Evolutionary conservation across 2,797 vertebrate species (phyloP).

Genomic region (Bovichtus diacanthus): DNA sequence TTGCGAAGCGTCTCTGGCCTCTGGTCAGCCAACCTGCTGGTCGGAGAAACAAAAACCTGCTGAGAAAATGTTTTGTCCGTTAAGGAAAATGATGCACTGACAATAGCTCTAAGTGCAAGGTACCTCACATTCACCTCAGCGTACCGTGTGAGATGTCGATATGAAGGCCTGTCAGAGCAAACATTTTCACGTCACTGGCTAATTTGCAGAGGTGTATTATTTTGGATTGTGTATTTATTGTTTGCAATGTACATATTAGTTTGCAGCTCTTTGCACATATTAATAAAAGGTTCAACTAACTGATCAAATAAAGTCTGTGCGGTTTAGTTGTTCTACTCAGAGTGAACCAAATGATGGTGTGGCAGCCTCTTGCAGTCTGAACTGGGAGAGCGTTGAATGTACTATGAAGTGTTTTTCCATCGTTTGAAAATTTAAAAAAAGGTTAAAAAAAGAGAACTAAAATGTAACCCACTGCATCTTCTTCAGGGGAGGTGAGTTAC

Average conservation of each 20-base stretch:
- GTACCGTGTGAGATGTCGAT: conserved; percentile 26
- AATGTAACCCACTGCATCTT: conserved; percentile 63
- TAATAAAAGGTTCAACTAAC: conserved; percentile 84
- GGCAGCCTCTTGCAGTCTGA: conserved; percentile 63
- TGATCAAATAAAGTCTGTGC: conserved; percentile 78
- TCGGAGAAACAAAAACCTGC: conserved; percentile 28
- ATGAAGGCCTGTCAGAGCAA: conserved; percentile 85
- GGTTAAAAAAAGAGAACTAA: conserved; percentile 51
- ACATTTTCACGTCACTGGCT: conserved; percentile 84
- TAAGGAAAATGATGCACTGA: conserved; percentile 55
- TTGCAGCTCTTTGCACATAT: conserved; percentile 93
- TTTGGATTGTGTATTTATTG: conserved; percentile 84
- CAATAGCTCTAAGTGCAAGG: conserved; percentile 42
- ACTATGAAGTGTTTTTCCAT: conserved; percentile 67
- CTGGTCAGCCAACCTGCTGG: conserved; percentile 87
- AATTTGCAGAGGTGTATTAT: conserved; percentile 86
- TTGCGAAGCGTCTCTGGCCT: conserved; percentile 43
- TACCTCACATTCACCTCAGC: conserved; percentile 44
- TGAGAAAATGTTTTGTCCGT: conserved; percentile 15
- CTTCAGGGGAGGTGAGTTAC: conserved; percentile 64
- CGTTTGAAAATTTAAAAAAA: conserved; percentile 23
- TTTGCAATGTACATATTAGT: conserved; percentile 92
- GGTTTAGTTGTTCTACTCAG: conserved; percentile 79
- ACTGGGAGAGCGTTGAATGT: conserved; percentile 84
- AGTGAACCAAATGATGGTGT: conserved; percentile 78